Base-by-base conservation (phyloP, 2,888 invertebrate species). In the Macrosiphum euphorbiae region DNA sequence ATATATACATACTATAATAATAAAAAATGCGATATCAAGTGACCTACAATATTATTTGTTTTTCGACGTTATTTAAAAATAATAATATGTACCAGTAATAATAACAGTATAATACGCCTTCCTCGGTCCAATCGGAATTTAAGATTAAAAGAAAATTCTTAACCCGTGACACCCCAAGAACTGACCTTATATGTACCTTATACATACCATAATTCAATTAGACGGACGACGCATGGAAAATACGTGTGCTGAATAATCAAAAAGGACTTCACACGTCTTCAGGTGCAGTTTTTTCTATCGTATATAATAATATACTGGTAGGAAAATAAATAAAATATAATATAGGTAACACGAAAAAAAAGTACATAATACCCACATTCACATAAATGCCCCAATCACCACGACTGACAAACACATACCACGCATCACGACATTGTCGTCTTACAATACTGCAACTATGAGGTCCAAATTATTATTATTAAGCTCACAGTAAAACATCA, bases 191-290 rank as follows among this genome's bases (percentile, higher is more conserved):
- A 11, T 13, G n/a, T 35, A 28, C 4, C 13, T 13, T 13, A 35
- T 35, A 61, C 13, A 52, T 3, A 35, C 35, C 35, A 58, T 10
- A 86, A 86, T 58, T 86, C 85, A 91, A 91, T 91, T 91, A 91
- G 28, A 86, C 44, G 55, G 55, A 91, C 91, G 84, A 84, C 35
- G 16, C 20, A 55, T 91, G 84, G 35, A 86, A 58, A 50, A 86
- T 91, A 91, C 86, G 86, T 58, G 91, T 20, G 44, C 44, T n/a
- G 85, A 91, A 91, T 85, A 55, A 85, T 20, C 11, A 52, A 52
- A 52, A n/a, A 24, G 2, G 20, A 78, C 8, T 35, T 52, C 20
- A 11, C 35, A 20, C 35, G 20, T 35, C 35, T 78, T 35, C 35
- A 20, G 78, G 35, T 78, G 7, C 44, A 44, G 44, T 44, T 35